A percentile compares a stretch with the other conserved stretches of the same genome.
Evolutionary conservation across 1,140 invertebrate genomes (phyloP).

Genomic region (Orchesella cincta): DNA sequence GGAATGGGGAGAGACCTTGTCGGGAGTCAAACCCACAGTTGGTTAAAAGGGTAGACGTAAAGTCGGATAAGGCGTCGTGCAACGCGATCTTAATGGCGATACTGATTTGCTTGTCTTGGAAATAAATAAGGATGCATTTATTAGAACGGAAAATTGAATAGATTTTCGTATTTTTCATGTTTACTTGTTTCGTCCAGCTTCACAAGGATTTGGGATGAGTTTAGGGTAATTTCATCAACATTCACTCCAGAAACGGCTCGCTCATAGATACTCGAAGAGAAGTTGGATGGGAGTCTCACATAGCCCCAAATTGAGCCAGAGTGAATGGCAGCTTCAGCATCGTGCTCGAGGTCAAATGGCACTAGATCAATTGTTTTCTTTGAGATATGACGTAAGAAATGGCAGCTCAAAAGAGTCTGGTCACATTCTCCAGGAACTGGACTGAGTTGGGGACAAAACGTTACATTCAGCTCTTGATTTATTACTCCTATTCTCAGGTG

Average conservation of each 20-base stretch:
- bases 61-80: too few relatives aligned
- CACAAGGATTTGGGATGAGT: slow-evolving; percentile 76
- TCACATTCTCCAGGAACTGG: background rate
- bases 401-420: background rate
- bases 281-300: background rate
- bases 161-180: too few relatives aligned
- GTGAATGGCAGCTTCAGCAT: background rate
- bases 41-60: background rate
- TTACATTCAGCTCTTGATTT: background rate
- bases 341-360: background rate
- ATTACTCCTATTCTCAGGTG: background rate
- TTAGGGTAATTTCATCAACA: slow-evolving; percentile 72
- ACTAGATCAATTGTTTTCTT: background rate
- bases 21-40: background rate
- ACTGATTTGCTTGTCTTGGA: too few relatives aligned
- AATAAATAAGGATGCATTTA: background rate
- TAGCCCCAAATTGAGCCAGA: background rate
- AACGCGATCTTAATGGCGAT: too few relatives aligned
- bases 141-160: too few relatives aligned
- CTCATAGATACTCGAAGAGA: background rate
- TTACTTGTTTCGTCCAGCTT: slow-evolving; percentile 88
- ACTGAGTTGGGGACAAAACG: background rate
- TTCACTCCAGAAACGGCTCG: slow-evolving; percentile 63
- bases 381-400: background rate
- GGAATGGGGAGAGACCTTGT: background rate